phyloP scores from a whole-genome alignment of 2,797 vertebrate genomes.

The Galaxias olidus region DNA sequence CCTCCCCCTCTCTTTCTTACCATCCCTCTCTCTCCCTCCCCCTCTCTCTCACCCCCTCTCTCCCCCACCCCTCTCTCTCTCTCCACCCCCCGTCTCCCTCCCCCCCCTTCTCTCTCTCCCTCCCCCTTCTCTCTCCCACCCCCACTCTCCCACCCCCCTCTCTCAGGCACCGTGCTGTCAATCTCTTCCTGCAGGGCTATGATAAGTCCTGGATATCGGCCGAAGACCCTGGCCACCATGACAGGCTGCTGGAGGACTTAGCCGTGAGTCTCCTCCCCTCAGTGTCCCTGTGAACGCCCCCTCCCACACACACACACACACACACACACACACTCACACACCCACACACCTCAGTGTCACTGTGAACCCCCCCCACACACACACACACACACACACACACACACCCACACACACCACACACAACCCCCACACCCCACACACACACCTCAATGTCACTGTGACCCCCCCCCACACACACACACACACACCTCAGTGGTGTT shows the following conservation, averaged over 20 bases:
- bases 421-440: too few species aligned
- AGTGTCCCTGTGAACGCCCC: too few species aligned
- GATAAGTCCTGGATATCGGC: conserved; percentile 91
- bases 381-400: too few species aligned
- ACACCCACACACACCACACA: too few species aligned
- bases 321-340: too few species aligned
- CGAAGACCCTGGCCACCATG: conserved; percentile 87
- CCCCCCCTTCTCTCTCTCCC: not conserved
- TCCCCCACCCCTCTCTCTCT: conserved; percentile 4
- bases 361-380: too few species aligned
- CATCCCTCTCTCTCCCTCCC: not conserved
- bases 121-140: too few species aligned
- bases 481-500: too few species aligned
- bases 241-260: conserved; percentile 91
- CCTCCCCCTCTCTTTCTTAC: not conserved
- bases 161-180: conserved; percentile 90
- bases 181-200: conserved; percentile 94
- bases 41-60: not conserved
- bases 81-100: conserved; percentile 3
- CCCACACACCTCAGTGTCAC: too few species aligned
- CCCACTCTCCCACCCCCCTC: conserved; percentile 22
- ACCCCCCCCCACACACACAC: too few species aligned
- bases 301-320: too few species aligned
- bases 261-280: conserved; percentile 74
- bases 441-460: too few species aligned